phyloP scores from a whole-genome alignment of 1,140 invertebrate genomes.

The Penaeus chinensis region DNA sequence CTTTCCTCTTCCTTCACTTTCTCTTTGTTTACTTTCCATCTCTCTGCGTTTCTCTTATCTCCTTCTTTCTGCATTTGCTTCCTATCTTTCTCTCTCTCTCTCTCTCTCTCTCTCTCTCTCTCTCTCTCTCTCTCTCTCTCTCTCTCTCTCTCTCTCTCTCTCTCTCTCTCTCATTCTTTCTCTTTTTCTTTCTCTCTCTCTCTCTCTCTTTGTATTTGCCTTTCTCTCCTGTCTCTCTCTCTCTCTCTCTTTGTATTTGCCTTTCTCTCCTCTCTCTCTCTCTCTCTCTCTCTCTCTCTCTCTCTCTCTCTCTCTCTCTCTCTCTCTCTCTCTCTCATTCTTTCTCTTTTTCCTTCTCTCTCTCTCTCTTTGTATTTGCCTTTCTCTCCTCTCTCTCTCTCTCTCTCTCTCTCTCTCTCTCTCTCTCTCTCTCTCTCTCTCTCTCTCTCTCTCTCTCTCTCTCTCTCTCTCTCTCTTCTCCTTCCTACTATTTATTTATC shows the following conservation, averaged over 20 bases:
- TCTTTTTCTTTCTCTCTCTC: background rate
- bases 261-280: background rate
- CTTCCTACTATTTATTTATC: background rate
- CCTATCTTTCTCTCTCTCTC: constrained; percentile 1
- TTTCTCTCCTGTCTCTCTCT: background rate
- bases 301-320: background rate
- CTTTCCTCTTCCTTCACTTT: background rate
- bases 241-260: background rate
- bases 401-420: background rate
- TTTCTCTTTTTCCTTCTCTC: background rate
- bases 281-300: background rate
- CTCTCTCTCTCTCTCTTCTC: background rate
- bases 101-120: background rate
- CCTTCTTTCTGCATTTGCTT: background rate
- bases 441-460: too few relatives aligned
- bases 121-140: background rate
- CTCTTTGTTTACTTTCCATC: background rate
- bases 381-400: background rate
- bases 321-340: background rate
- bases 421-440: too few relatives aligned
- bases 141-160: background rate
- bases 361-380: background rate
- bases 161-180: background rate
- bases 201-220: background rate
- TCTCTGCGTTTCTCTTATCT: background rate